Conservation (phyloP, 2,113 vertebrate genomes). For the Microcebus murinus region DNA sequence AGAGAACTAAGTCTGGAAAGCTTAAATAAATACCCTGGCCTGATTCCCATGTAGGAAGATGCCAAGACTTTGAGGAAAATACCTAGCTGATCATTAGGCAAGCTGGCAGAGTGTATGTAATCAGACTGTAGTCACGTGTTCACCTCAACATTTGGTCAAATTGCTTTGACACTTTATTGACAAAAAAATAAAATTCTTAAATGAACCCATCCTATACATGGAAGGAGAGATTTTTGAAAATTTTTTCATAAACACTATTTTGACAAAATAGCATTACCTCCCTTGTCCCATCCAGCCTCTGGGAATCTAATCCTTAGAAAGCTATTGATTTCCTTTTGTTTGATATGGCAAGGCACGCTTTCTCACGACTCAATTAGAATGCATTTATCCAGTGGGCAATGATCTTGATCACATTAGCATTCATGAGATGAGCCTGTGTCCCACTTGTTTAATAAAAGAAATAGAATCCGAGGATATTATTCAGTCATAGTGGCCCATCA, state of each 20-base stretch:
- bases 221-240: neutral
- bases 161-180: conserved; percentile 1
- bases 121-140: neutral
- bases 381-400: conserved; percentile 62
- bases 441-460: conserved; percentile 64
- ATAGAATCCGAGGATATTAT: conserved; percentile 42
- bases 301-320: conserved; percentile 49
- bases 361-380: conserved; percentile 41
- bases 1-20: neutral
- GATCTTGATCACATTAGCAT: conserved; percentile 44
- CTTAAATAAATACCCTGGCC: neutral
- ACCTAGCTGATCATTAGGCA: neutral
- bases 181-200: conserved; percentile 34
- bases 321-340: conserved; percentile 41
- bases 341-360: neutral
- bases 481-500: conserved; percentile 21
- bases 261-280: conserved; percentile 24
- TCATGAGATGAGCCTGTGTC: conserved; percentile 60
- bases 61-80: conserved; percentile 40
- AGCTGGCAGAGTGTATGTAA: neutral
- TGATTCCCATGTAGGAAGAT: neutral
- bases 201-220: neutral
- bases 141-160: neutral
- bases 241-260: conserved; percentile 1
- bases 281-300: neutral